Evolutionary conservation across 2,888 invertebrate genomes (phyloP), one percentile per base, ranked within the genome.

Genomic region (Tupiocoris notatus): DNA sequence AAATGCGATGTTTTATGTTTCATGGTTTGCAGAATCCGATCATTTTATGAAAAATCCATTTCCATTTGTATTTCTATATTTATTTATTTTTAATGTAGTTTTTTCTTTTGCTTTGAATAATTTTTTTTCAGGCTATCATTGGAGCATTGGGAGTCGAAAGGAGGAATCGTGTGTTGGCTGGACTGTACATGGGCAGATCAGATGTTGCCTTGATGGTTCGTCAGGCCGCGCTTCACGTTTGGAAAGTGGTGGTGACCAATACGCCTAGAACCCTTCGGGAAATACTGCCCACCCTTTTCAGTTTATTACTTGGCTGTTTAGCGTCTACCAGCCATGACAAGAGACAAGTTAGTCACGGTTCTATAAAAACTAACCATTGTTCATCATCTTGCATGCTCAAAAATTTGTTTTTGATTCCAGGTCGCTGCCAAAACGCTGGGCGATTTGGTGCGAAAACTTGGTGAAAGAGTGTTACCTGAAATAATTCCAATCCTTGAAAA

Each of bases 191-290:
- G 95, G 96, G 97, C 1, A 88, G 98, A 75, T 96, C 96, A 70
- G 98, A 99, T 83, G 96, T 97, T 0, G 96, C 98, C 1, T 86
- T 98, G 68, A 94, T 96, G 92, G 98, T 98, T 22, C 89, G 98
- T 0, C 98, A 98, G 86, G 95, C 98, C 0, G 97, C 99, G 7
- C 88, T 98, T 76, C 99, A 99, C 84, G 98, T 99, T 0, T 99
- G 99, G 99, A 99, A 99, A 87, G 95, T 98, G 80, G 96, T 99
- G 0, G 98, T 99, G 0, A 94, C 97, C 0, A 98, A 99, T 84
- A 99, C 98, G 0, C 98, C 98, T 0, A 89, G 96, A 83, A 98
- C 98, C 0, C 86, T 99, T 62, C 88, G 96, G 78, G 98, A 98
- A 88, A 98, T 99, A 82, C 87, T 99, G 80, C 95, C 96, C 3